Percentiles rank a stretch among this genome's conserved stretches.
phyloP scores from a whole-genome alignment of 2,797 vertebrate species.

The Schizothorax lantsangensis region DNA sequence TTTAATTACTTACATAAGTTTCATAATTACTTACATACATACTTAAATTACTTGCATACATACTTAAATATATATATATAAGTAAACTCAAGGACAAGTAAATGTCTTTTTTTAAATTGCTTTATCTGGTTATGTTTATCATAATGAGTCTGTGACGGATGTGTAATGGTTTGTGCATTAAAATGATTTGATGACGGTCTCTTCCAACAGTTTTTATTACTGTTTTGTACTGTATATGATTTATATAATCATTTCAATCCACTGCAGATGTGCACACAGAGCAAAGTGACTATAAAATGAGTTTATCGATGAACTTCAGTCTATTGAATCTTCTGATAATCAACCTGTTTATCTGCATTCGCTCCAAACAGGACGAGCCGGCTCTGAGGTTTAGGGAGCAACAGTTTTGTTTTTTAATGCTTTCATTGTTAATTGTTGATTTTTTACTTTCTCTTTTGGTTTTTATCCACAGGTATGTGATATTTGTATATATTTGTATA shows the following conservation, averaged over 20 bases:
- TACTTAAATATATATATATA: too few species aligned
- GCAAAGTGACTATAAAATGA: background rate
- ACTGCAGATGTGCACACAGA: background rate
- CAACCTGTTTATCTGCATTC: background rate
- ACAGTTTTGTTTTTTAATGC: background rate
- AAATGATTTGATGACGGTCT: background rate
- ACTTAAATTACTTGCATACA: too few species aligned
- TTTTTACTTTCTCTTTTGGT: constrained; percentile 7
- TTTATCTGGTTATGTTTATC: background rate
- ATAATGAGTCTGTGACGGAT: background rate
- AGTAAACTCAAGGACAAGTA: background rate
- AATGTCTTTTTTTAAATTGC: too few species aligned
- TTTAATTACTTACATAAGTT: too few species aligned
- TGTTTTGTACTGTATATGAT: too few species aligned
- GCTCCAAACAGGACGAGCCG: background rate
- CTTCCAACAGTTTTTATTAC: background rate
- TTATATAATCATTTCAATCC: background rate
- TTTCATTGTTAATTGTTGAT: background rate
- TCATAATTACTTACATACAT: too few species aligned
- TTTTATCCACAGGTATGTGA: background rate
- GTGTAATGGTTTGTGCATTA: background rate
- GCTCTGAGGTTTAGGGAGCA: background rate
- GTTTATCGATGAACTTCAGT: background rate
- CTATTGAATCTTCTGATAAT: background rate
- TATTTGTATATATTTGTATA: too few species aligned